phyloP scores from a whole-genome alignment of 2,113 vertebrate genomes.

The Rhinopomastus cyanomelas region DNA sequence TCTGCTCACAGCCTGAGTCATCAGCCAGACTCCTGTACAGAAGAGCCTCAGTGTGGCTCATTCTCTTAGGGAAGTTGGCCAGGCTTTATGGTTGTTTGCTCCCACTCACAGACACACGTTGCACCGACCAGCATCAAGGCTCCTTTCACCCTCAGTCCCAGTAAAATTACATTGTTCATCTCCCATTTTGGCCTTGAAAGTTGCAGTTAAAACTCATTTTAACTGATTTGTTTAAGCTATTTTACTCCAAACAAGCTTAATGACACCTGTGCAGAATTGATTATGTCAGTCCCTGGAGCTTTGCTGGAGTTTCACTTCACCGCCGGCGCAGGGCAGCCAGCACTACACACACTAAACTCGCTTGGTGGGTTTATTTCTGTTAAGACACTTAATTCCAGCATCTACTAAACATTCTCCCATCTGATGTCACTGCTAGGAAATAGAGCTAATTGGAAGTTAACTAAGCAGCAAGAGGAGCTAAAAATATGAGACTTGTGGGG shows the following conservation, averaged over 20 bases:
- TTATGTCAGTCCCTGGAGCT: not conserved
- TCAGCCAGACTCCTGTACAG: not conserved
- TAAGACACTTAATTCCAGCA: constrained; percentile 1
- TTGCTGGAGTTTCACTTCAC: not conserved
- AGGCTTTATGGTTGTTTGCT: not conserved
- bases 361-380: not conserved
- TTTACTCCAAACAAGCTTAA: not conserved
- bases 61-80: not conserved
- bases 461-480: not conserved
- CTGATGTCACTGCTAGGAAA: constrained; percentile 12
- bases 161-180: not conserved
- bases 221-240: not conserved
- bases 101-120: not conserved
- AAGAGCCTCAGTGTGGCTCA: not conserved
- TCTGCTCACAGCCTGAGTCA: not conserved
- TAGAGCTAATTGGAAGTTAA: not conserved
- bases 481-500: not conserved
- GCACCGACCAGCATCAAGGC: not conserved
- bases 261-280: not conserved
- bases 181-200: not conserved
- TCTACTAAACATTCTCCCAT: not conserved
- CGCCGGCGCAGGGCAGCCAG: not conserved
- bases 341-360: not conserved
- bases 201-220: not conserved
- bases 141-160: not conserved